phyloP scores from a whole-genome alignment of 2,113 vertebrate genomes.

The Bothrops jararaca region DNA sequence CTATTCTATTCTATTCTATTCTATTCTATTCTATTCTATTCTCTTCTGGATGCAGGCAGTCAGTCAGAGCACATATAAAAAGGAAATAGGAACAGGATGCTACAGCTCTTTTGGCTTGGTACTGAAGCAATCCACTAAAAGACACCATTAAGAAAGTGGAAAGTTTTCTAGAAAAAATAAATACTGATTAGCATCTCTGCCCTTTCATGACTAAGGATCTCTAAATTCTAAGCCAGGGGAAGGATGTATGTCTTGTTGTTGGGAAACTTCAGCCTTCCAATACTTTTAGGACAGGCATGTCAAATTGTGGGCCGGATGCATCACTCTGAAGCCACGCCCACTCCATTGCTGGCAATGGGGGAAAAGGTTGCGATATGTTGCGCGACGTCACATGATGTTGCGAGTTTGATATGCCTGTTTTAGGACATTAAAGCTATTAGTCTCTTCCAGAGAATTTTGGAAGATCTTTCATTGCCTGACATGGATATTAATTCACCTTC shows the following conservation, averaged over 20 bases:
- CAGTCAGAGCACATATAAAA: background rate
- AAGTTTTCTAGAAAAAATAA: background rate
- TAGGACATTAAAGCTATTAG: background rate
- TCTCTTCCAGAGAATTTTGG: background rate
- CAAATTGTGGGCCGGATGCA: too few species aligned
- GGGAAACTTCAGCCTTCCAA: background rate
- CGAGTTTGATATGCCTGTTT: background rate
- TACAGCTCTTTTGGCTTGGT: conserved; percentile 10
- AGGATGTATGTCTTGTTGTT: conserved; percentile 3
- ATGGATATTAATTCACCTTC: background rate
- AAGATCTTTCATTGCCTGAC: background rate
- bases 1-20: too few species aligned
- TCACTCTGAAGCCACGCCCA: too few species aligned
- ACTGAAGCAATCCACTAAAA: background rate
- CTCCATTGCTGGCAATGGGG: too few species aligned
- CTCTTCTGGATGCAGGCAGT: background rate
- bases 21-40: background rate
- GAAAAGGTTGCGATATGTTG: too few species aligned
- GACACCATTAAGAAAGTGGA: background rate
- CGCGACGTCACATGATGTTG: too few species aligned
- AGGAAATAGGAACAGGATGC: conserved; percentile 18
- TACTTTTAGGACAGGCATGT: background rate
- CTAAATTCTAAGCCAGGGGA: background rate
- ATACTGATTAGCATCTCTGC: conserved; percentile 10
- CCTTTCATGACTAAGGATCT: background rate